Conservation (phyloP, 2,888 invertebrate genomes). For the Rhamnusium bicolor region DNA sequence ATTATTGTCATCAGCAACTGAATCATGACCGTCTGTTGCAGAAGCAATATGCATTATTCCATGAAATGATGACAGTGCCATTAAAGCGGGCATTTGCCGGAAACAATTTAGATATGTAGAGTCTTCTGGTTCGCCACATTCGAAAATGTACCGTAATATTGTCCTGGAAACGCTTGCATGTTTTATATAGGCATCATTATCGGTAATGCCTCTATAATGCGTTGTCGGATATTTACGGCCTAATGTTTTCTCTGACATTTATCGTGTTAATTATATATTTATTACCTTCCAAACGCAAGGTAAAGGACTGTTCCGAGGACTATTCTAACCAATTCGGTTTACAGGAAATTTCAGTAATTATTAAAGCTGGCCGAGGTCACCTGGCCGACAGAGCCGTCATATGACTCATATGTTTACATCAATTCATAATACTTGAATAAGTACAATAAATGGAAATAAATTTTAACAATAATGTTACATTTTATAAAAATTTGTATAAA, state of each 20-base stretch:
- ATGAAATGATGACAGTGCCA: conserved; percentile 12
- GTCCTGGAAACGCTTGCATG: conserved; percentile 38
- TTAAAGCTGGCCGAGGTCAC: too few relatives aligned
- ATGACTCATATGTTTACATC: too few relatives aligned
- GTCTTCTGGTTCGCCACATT: conserved; percentile 13
- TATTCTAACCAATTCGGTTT: neutral
- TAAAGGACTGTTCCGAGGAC: neutral
- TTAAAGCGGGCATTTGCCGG: conserved; percentile 12
- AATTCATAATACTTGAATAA: too few relatives aligned
- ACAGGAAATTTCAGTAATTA: neutral
- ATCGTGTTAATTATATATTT: neutral
- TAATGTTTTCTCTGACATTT: conserved; percentile 14
- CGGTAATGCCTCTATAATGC: conserved; percentile 45
- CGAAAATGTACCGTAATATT: conserved; percentile 4
- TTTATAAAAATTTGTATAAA: too few relatives aligned
- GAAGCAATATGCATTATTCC: conserved; percentile 22
- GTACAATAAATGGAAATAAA: too few relatives aligned
- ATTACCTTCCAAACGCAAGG: neutral
- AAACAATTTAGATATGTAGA: conserved; percentile 2
- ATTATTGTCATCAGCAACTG: conserved; percentile 28
- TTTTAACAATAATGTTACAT: too few relatives aligned
- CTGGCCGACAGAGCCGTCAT: too few relatives aligned
- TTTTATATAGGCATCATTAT: conserved; percentile 48
- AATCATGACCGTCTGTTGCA: conserved; percentile 27
- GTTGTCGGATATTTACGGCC: conserved; percentile 12